Conservation (phyloP, 2,888 invertebrate genomes). For the Slavum lentiscoides region DNA sequence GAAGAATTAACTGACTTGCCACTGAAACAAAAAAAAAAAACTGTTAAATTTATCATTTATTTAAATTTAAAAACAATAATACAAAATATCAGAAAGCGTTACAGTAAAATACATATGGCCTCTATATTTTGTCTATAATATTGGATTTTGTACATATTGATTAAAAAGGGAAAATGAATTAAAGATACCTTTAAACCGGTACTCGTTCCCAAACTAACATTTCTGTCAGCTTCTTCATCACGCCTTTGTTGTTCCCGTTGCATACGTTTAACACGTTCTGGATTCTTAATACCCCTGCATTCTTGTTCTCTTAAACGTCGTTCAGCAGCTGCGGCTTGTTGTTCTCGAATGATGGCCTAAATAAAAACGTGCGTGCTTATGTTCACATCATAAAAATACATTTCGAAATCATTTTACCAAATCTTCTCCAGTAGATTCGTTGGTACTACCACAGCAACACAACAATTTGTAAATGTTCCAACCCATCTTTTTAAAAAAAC, state of each 20-base stretch:
- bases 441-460: slow-evolving; percentile 36
- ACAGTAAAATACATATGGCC: neutral
- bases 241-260: slow-evolving; percentile 66
- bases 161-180: neutral
- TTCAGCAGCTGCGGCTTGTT: slow-evolving; percentile 72
- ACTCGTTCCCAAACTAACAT: slow-evolving; percentile 56
- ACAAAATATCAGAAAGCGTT: too few species aligned
- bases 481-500: slow-evolving; percentile 11
- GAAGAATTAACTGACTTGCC: slow-evolving; percentile 54
- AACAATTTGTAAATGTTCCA: slow-evolving; percentile 43
- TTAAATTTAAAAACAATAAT: too few species aligned
- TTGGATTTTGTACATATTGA: too few species aligned
- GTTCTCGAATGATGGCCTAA: slow-evolving; percentile 59
- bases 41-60: too few species aligned
- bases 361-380: neutral
- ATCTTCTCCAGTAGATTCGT: slow-evolving; percentile 31
- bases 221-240: slow-evolving; percentile 63
- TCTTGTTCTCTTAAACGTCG: slow-evolving; percentile 67
- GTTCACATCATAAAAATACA: neutral
- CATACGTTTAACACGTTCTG: slow-evolving; percentile 65
- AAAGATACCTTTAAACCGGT: slow-evolving; percentile 55
- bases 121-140: too few species aligned
- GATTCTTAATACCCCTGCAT: slow-evolving; percentile 69
- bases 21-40: slow-evolving; percentile 54
- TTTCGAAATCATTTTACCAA: slow-evolving; percentile 9